phyloP scores from a whole-genome alignment of 2,113 vertebrate genomes.

The Muntiacus reevesi region DNA sequence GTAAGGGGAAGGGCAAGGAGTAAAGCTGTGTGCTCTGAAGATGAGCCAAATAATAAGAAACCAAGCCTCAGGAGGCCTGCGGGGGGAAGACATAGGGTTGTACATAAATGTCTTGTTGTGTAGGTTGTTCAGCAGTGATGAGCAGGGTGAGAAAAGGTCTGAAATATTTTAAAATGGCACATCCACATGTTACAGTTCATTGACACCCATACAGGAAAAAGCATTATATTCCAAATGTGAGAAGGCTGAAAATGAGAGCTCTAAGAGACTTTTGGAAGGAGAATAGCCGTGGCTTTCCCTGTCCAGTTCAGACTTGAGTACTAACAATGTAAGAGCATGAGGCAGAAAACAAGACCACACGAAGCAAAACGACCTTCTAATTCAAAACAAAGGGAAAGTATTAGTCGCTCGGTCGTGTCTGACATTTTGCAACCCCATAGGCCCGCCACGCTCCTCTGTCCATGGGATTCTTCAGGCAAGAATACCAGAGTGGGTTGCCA shows the following conservation, averaged over 20 bases:
- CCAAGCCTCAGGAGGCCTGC: not conserved
- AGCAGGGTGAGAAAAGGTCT: not conserved
- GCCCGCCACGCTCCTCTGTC: not conserved
- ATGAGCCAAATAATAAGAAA: not conserved
- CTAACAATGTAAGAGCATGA: not conserved
- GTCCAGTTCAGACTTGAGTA: not conserved
- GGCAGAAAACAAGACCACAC: not conserved
- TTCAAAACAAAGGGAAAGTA: not conserved
- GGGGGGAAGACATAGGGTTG: accelerated
- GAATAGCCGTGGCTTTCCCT: not conserved
- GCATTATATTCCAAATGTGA: not conserved
- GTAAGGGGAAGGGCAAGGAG: not conserved
- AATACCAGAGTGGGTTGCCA: not conserved
- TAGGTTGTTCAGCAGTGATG: not conserved
- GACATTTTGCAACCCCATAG: not conserved
- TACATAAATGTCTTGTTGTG: not conserved
- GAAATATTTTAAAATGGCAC: not conserved
- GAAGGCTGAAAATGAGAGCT: not conserved
- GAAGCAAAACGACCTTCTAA: not conserved
- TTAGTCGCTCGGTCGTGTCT: not conserved
- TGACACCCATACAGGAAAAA: not conserved
- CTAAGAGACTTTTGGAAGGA: not conserved
- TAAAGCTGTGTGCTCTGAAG: not conserved
- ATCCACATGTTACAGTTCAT: not conserved
- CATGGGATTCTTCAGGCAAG: not conserved